A percentile compares a stretch with the other conserved stretches of the same genome.
Conservation (phyloP, 2,797 vertebrate species). For the Diceros bicornis region DNA sequence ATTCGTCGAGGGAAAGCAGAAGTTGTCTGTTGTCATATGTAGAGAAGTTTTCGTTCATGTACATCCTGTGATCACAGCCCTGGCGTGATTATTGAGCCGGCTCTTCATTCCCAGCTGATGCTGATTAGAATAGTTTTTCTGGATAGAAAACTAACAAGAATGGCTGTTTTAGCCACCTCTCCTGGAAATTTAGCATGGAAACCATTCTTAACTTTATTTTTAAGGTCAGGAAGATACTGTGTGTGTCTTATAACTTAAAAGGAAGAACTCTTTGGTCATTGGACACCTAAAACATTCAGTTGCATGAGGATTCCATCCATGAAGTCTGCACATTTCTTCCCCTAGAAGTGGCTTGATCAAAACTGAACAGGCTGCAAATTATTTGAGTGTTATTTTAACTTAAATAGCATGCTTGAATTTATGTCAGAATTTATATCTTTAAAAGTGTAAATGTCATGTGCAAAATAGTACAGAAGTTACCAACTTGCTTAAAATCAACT, state of each 20-base stretch:
- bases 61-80: not conserved
- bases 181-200: constrained; percentile 19
- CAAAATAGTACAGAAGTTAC: not conserved
- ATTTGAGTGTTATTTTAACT: not conserved
- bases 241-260: constrained; percentile 15
- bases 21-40: not conserved
- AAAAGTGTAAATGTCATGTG: not conserved
- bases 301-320: not conserved
- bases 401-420: constrained; percentile 49
- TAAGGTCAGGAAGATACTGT: not conserved
- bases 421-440: not conserved
- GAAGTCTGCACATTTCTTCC: not conserved
- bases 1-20: not conserved
- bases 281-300: not conserved
- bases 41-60: not conserved
- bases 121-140: constrained; percentile 33
- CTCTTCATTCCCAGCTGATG: constrained; percentile 17
- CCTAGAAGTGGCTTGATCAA: constrained; percentile 34
- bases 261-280: not conserved
- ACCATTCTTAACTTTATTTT: not conserved
- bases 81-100: not conserved
- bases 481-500: constrained; percentile 52
- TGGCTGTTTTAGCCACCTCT: not conserved
- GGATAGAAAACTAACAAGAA: not conserved
- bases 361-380: not conserved